Base-by-base conservation (phyloP, 1,140 invertebrate genomes). In the Lanistes nyassanus region DNA sequence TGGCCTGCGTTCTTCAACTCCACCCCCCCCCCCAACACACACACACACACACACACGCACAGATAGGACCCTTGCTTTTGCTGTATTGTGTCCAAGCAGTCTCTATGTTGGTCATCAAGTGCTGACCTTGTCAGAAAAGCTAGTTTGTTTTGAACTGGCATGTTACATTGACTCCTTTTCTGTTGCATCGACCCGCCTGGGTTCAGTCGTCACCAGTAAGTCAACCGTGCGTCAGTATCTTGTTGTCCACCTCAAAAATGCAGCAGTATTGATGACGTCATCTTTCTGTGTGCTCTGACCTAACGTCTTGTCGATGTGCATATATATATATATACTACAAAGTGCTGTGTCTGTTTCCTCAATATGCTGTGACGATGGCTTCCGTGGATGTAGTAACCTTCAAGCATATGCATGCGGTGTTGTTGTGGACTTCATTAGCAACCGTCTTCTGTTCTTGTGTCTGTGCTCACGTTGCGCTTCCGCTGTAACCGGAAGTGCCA, bases 141-240 rank as follows among this genome's bases (percentile, higher is more conserved):
- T 19, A 0, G 34, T 34, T 72, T 72, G 55, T 36, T 72, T 55
- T 21, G 11, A 19, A 56, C 19, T 36, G 0, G 7, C 62, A 7
- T 23, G 58, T 75, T 58, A 51, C 68, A 70, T 34, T 70, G 29
- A 58, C 34, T 21, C 68, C 68, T 58, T 70, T 70, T 70, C 53
- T 70, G 68, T 70, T 70, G 68, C 68, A 70, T 53, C 53, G 29
- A 23, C 68, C 66, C 68, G 29, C 19, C 53, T 70, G 68, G 26
- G 68, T 70, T 70, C 68, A 70, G 68, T 70, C 68, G 21, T 70
- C 68, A 70, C 68, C 68, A 51, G 68, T 70, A 70, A 70, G 68
- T 70, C 68, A 70, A 55, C 68, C 47, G 31, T 9, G 29, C 29
- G 68, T 58, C 68, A 58, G 34, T 70, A 29, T 58, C 34, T 70